Conservation (phyloP, 2,113 vertebrate genomes). For the Hylia prasina region DNA sequence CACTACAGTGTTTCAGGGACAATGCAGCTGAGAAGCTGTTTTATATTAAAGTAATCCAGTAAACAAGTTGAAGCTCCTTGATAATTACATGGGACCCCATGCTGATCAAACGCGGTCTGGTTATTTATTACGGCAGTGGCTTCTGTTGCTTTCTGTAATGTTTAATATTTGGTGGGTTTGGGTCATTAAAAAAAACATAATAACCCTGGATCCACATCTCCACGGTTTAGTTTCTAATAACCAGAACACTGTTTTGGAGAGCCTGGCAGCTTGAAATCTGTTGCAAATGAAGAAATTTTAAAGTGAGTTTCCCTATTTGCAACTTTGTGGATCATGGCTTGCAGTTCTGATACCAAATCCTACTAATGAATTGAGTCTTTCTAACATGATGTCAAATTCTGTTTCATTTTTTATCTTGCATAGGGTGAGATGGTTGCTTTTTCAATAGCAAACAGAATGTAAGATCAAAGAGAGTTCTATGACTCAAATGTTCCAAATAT, state of each 20-base stretch:
- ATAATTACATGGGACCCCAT: background rate
- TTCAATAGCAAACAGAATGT: background rate
- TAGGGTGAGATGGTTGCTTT: background rate
- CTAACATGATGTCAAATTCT: background rate
- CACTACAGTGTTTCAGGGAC: background rate
- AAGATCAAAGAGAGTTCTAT: background rate
- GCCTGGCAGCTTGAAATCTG: background rate
- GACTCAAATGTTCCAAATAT: background rate
- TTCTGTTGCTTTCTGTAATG: background rate
- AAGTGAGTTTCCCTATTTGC: background rate
- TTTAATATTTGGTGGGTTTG: background rate
- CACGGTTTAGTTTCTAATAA: background rate
- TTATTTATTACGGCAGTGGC: background rate
- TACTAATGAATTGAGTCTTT: background rate
- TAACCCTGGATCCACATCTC: background rate
- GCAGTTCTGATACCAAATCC: background rate
- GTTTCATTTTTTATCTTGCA: background rate
- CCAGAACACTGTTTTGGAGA: background rate
- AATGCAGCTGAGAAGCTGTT: background rate
- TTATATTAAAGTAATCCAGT: background rate
- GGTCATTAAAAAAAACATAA: background rate
- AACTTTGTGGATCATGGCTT: background rate
- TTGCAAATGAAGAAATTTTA: background rate
- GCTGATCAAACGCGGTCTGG: background rate
- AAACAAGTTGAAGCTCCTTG: background rate